Conservation (phyloP, 2,113 vertebrate genomes). For the Scomber colias region DNA sequence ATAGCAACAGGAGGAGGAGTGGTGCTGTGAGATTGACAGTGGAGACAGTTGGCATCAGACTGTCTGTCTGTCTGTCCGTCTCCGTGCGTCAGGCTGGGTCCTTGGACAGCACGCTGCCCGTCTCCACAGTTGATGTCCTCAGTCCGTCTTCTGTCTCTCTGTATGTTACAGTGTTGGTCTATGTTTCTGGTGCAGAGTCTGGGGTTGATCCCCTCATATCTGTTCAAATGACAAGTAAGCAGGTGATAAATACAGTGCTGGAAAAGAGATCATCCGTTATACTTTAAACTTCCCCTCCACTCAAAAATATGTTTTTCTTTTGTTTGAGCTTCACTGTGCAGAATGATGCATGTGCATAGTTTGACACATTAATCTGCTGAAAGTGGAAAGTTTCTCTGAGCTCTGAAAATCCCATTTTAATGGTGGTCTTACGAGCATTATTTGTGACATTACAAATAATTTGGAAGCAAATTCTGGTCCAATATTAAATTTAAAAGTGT, state of each 20-base stretch:
- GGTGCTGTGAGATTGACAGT: conserved; percentile 87
- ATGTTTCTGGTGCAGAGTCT: conserved; percentile 52
- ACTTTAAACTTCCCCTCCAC: too few relatives aligned
- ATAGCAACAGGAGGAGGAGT: conserved; percentile 90
- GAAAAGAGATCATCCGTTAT: neutral
- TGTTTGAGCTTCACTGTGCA: too few relatives aligned
- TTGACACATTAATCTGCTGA: too few relatives aligned
- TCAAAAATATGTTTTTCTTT: too few relatives aligned
- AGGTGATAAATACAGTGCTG: conserved; percentile 1
- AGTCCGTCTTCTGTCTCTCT: conserved; percentile 35
- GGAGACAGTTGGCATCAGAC: conserved; percentile 89
- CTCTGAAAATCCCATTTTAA: too few relatives aligned
- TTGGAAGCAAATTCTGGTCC: too few relatives aligned
- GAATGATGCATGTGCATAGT: too few relatives aligned
- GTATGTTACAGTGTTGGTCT: conserved; percentile 28
- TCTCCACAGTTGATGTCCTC: conserved; percentile 50
- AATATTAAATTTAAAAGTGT: too few relatives aligned
- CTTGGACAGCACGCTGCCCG: conserved; percentile 68
- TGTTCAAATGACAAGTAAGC: conserved; percentile 57
- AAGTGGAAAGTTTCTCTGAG: too few relatives aligned
- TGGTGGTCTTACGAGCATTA: too few relatives aligned
- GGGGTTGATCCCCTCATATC: conserved; percentile 85
- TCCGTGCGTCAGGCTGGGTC: conserved; percentile 75
- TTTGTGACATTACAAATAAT: too few relatives aligned
- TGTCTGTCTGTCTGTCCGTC: conserved; percentile 84